Percentiles rank a stretch among this genome's conserved stretches.
Evolutionary conservation across 2,113 vertebrate genomes (phyloP).

Genomic region (Onychorhynchus coronatus): DNA sequence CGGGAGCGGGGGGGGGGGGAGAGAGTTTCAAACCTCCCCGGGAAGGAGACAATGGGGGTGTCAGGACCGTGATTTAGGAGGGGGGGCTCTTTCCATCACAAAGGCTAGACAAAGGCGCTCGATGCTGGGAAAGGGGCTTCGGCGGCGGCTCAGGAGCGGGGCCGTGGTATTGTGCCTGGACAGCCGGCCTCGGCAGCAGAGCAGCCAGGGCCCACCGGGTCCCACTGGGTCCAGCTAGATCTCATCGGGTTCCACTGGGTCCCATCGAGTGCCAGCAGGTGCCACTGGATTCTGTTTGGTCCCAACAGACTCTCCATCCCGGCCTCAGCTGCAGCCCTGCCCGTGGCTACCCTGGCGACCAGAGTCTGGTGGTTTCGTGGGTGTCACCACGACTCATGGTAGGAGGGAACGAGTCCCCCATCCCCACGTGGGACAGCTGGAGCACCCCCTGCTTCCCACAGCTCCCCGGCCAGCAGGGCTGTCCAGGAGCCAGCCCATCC

Average conservation of each 20-base stretch:
- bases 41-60: constrained; percentile 78
- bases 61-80: constrained; percentile 81
- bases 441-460: neutral
- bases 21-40: constrained; percentile 72
- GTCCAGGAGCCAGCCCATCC: neutral
- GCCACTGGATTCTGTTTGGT: neutral
- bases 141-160: constrained; percentile 14
- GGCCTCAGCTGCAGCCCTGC: neutral
- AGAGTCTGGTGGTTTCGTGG: neutral
- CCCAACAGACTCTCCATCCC: neutral
- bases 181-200: neutral
- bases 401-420: neutral
- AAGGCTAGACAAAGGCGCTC: constrained; percentile 76
- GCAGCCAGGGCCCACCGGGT: neutral
- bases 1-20: constrained; percentile 57
- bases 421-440: neutral
- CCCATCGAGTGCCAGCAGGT: neutral
- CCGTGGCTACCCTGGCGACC: neutral
- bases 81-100: constrained; percentile 76
- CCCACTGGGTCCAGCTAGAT: rapidly evolving
- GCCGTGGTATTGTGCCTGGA: constrained; percentile 3
- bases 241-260: neutral
- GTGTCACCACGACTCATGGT: neutral
- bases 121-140: constrained; percentile 60
- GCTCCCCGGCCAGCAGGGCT: rapidly evolving